Evolutionary conservation across 2,888 invertebrate genomes (phyloP).

Genomic region (Tolmerus cingulatus): DNA sequence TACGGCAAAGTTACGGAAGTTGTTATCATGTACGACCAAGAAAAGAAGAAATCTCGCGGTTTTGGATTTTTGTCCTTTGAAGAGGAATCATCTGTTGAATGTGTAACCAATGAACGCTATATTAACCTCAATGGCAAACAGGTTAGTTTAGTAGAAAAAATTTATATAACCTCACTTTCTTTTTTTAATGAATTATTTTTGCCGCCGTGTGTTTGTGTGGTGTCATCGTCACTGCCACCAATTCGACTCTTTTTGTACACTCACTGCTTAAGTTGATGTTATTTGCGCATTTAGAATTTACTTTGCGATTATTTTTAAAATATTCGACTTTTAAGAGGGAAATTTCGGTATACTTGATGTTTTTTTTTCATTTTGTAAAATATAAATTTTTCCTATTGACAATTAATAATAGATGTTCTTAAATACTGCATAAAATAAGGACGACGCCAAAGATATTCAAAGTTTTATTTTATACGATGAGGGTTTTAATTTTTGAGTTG

Average conservation of each 20-base stretch:
- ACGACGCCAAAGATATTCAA: background rate
- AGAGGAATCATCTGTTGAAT: slow-evolving; percentile 90
- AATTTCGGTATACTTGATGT: background rate
- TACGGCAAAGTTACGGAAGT: slow-evolving; percentile 97
- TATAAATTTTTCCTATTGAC: background rate
- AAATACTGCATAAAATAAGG: background rate
- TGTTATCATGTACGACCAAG: slow-evolving; percentile 97
- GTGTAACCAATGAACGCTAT: slow-evolving; percentile 92
- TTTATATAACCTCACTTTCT: slow-evolving; percentile 43
- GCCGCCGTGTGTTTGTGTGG: slow-evolving; percentile 42
- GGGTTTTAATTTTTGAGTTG: background rate
- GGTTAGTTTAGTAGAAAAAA: slow-evolving; percentile 53
- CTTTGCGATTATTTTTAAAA: slow-evolving; percentile 34
- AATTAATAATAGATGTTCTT: background rate
- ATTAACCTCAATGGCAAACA: slow-evolving; percentile 95
- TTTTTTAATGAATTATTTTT: slow-evolving; percentile 31
- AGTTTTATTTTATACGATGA: no score
- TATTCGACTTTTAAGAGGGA: background rate
- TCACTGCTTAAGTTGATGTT: slow-evolving; percentile 27
- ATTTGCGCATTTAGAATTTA: slow-evolving; percentile 36
- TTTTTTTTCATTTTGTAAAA: background rate
- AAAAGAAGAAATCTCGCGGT: slow-evolving; percentile 95
- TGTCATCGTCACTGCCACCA: slow-evolving; percentile 31
- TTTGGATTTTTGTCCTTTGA: slow-evolving; percentile 96
- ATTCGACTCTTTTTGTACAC: slow-evolving; percentile 2